These are phyloP conservation scores for Lineus longissimus DNA, from an alignment of 1,140 invertebrate genomes.

Conservation along the genomic window DNA sequence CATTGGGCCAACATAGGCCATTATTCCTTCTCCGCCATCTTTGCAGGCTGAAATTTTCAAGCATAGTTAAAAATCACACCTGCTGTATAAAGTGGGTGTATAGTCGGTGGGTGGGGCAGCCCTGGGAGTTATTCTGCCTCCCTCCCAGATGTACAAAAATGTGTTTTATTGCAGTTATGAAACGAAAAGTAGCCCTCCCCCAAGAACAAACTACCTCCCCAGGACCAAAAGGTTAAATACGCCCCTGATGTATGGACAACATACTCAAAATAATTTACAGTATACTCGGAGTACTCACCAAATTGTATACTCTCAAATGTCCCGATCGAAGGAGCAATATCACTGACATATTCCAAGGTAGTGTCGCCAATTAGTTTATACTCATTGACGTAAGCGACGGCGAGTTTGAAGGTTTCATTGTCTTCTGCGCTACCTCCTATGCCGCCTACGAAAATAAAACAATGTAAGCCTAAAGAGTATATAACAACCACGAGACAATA, in stretches of 20 bases:
- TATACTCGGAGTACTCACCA: background rate
- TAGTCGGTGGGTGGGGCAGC: background rate
- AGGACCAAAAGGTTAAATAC: background rate
- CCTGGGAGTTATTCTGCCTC: background rate
- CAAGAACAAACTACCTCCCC: background rate
- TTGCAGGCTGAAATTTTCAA: background rate
- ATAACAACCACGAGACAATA: too few species aligned
- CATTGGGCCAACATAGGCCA: background rate
- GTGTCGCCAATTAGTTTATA: background rate
- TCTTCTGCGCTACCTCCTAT: background rate
- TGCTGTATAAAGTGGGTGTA: background rate
- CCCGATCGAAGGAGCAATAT: background rate
- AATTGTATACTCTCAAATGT: background rate
- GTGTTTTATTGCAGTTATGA: background rate
- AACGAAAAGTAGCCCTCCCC: background rate
- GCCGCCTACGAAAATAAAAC: background rate
- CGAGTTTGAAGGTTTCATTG: background rate
- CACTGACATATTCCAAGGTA: background rate
- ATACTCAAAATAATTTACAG: background rate
- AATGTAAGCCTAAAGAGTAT: too few species aligned
- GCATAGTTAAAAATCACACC: background rate
- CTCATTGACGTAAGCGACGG: background rate
- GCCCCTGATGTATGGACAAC: background rate
- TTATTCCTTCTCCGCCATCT: background rate
- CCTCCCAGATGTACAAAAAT: background rate